These are phyloP conservation scores for Pardalotus punctatus DNA, from an alignment of 2,113 vertebrate species.

Conservation along the genomic window DNA sequence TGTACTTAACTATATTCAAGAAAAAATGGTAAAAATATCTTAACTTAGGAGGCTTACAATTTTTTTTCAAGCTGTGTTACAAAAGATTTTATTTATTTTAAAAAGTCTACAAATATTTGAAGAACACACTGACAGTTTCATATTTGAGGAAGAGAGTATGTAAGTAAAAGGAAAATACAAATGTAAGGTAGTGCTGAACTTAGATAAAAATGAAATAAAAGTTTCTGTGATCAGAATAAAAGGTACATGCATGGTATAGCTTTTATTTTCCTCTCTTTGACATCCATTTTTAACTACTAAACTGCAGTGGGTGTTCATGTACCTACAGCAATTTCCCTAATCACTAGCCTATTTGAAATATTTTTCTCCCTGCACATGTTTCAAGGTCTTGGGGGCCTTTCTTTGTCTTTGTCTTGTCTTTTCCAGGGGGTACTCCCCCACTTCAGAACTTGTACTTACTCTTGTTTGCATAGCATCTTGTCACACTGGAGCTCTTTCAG, in stretches of 20 bases:
- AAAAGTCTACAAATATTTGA: background rate
- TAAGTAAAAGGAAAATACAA: background rate
- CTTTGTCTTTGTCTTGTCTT: background rate
- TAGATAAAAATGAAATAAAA: background rate
- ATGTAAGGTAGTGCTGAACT: background rate
- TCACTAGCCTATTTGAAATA: background rate
- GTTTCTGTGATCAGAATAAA: background rate
- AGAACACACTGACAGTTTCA: background rate
- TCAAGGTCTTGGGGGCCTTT: background rate
- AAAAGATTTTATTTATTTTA: background rate
- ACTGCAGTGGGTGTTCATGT: background rate
- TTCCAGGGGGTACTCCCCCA: accelerated
- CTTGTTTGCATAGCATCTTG: background rate
- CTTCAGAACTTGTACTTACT: background rate
- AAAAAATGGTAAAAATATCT: background rate
- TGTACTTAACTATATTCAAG: background rate
- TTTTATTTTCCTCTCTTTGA: background rate
- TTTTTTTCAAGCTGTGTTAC: background rate
- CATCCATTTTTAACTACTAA: background rate
- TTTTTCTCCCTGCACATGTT: background rate
- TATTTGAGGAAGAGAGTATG: background rate
- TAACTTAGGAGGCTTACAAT: background rate
- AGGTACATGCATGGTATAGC: background rate
- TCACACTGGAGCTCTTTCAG: background rate
- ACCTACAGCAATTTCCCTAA: background rate